A percentile compares a stretch with the other conserved stretches of the same genome.
Evolutionary conservation across 2,797 vertebrate genomes (phyloP).

Genomic region (Cuniculus paca): DNA sequence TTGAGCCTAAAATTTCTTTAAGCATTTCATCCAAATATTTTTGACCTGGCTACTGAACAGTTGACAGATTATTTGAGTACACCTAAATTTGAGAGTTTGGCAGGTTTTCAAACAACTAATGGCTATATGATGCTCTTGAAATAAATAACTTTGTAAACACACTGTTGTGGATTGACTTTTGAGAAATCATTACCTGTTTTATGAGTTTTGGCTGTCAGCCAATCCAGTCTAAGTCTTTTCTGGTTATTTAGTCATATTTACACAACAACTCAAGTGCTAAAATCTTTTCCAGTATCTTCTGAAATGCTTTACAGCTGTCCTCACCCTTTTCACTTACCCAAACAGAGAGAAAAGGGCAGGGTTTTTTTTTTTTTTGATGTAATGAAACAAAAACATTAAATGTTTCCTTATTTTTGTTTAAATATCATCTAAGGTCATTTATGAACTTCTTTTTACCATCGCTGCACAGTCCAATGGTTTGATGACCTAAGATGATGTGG

Average conservation of each 20-base stretch:
- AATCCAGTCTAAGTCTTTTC: background rate
- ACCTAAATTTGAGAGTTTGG: background rate
- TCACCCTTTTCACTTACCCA: constrained; percentile 3
- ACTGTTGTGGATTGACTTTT: background rate
- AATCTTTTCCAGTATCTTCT: constrained; percentile 54
- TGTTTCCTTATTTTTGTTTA: constrained; percentile 6
- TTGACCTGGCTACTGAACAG: background rate
- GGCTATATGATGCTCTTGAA: constrained; percentile 5
- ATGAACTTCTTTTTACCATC: background rate
- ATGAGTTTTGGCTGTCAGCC: constrained; percentile 51
- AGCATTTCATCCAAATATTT: background rate
- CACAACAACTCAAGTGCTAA: constrained; percentile 68
- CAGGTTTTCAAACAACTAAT: constrained; percentile 50
- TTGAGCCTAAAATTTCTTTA: background rate
- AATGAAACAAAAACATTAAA: background rate
- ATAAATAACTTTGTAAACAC: constrained; percentile 31
- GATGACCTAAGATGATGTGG: background rate
- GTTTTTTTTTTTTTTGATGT: constrained; percentile 26
- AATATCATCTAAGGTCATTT: background rate
- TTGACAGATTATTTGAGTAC: background rate
- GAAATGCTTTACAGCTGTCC: constrained; percentile 47
- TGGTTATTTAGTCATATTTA: constrained; percentile 62
- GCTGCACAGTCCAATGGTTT: background rate
- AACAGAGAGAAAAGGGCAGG: constrained; percentile 47
- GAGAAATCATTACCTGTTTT: constrained; percentile 58